Conservation (phyloP, 35 echinoderm and acorn worm species). For the Nesometra sesokonis region DNA sequence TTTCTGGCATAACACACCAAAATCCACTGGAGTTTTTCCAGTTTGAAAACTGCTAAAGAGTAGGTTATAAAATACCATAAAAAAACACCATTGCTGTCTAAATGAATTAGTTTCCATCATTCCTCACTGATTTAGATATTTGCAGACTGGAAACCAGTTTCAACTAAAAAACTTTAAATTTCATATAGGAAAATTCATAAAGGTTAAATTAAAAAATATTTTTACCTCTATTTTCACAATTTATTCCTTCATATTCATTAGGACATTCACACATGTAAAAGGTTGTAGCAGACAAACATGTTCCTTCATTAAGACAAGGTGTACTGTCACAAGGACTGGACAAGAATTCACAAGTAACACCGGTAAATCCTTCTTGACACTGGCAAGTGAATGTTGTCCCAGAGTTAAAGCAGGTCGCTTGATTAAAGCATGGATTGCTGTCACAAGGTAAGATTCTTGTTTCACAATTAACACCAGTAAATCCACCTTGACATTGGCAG, state of each 20-base stretch:
- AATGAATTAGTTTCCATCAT: too few relatives aligned
- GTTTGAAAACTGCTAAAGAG: too few relatives aligned
- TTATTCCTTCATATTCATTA: background rate
- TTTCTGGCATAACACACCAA: too few relatives aligned
- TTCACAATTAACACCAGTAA: slow-evolving; percentile 49
- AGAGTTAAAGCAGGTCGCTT: slow-evolving; percentile 35
- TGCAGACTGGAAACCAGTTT: too few relatives aligned
- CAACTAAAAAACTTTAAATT: too few relatives aligned
- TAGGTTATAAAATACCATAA: too few relatives aligned
- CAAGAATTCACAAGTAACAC: slow-evolving; percentile 1
- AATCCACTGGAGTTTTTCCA: too few relatives aligned
- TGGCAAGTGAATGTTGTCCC: slow-evolving; percentile 31
- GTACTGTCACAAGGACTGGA: slow-evolving; percentile 5
- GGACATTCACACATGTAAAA: slow-evolving; percentile 22
- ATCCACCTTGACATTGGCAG: slow-evolving; percentile 30
- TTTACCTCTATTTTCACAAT: slow-evolving; percentile 8
- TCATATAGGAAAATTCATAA: too few relatives aligned
- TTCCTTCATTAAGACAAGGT: slow-evolving; percentile 38
- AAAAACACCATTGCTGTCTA: too few relatives aligned
- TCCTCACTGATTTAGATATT: too few relatives aligned
- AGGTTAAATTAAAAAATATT: too few relatives aligned
- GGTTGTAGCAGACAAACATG: background rate
- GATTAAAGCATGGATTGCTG: slow-evolving; percentile 45
- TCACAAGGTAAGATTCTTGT: slow-evolving; percentile 60
- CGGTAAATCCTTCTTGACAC: slow-evolving; percentile 41